A percentile compares a stretch with the other conserved stretches of the same genome.
These are phyloP conservation scores for Agonopterix alstromeriana DNA, from an alignment of 2,888 invertebrate species.

Conservation along the genomic window DNA sequence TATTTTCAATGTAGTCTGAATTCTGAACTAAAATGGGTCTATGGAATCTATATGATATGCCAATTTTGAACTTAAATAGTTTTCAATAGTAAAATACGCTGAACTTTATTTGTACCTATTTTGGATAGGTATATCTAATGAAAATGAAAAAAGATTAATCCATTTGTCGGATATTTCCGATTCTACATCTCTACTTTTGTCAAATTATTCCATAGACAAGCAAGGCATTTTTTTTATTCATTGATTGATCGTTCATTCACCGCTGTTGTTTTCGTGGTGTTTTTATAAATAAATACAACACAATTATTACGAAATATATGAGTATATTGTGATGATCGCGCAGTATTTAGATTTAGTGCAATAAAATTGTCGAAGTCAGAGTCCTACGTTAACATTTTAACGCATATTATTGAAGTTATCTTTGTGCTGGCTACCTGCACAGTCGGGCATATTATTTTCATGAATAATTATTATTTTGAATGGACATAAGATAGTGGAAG, in stretches of 20 bases:
- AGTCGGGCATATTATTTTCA: slow-evolving; percentile 62
- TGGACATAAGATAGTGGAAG: slow-evolving; percentile 47
- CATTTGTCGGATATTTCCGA: slow-evolving; percentile 8
- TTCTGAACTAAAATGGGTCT: no score
- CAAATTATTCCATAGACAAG: slow-evolving; percentile 46
- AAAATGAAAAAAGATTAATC: background rate
- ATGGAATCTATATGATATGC: no score
- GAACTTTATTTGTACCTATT: no score
- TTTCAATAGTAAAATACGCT: no score
- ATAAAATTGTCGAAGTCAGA: slow-evolving; percentile 44
- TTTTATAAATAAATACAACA: slow-evolving; percentile 64
- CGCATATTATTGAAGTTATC: slow-evolving; percentile 43
- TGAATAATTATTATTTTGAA: slow-evolving; percentile 55
- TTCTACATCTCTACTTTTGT: slow-evolving; percentile 36
- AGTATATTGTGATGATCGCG: slow-evolving; percentile 42
- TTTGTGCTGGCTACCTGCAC: slow-evolving; percentile 71
- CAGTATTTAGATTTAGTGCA: slow-evolving; percentile 59
- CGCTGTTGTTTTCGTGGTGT: slow-evolving; percentile 75
- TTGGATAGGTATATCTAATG: no score
- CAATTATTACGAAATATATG: slow-evolving; percentile 53
- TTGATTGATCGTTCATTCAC: slow-evolving; percentile 76
- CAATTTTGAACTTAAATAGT: no score
- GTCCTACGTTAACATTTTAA: slow-evolving; percentile 38
- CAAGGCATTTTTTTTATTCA: slow-evolving; percentile 55
- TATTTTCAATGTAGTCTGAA: no score